A percentile compares a stretch with the other conserved stretches of the same genome.
Evolutionary conservation across 2,797 vertebrate species (phyloP).

Genomic region (Sebastes vulpes): DNA sequence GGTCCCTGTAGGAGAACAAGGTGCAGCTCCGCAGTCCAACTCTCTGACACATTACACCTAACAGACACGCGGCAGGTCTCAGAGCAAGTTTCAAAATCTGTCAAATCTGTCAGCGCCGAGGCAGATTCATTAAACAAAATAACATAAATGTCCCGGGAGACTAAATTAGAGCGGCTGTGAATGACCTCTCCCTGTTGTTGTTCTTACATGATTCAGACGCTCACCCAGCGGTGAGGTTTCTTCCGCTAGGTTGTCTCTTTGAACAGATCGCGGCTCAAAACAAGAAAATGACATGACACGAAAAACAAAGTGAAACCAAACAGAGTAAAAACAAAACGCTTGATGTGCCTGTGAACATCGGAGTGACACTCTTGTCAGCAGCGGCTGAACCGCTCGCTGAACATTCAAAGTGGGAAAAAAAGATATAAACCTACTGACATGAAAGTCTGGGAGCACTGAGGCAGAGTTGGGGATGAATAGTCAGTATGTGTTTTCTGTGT

Average conservation of each 20-base stretch:
- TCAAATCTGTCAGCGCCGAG: constrained; percentile 43
- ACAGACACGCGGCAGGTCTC: constrained; percentile 29
- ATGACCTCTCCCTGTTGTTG: constrained; percentile 53
- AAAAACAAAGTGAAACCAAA: constrained; percentile 69
- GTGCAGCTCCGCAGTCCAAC: constrained; percentile 38
- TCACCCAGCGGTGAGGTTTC: background rate
- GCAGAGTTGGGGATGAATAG: constrained; percentile 49
- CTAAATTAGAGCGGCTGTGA: constrained; percentile 45
- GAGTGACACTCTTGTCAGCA: constrained; percentile 64
- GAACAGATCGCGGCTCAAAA: constrained; percentile 55
- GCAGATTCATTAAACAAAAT: constrained; percentile 60
- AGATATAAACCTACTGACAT: constrained; percentile 59
- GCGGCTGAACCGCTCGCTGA: constrained; percentile 40
- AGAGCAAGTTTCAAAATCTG: constrained; percentile 41
- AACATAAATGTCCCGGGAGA: constrained; percentile 47
- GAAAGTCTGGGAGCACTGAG: constrained; percentile 63
- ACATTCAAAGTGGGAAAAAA: constrained; percentile 52
- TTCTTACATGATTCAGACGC: constrained; percentile 36
- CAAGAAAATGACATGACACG: constrained; percentile 61
- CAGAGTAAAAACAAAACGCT: constrained; percentile 64
- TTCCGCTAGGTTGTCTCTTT: constrained; percentile 44
- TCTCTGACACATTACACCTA: constrained; percentile 58
- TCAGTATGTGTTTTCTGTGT: constrained; percentile 34
- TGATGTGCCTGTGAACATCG: constrained; percentile 68
- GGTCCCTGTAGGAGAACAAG: constrained; percentile 52